phyloP scores from a whole-genome alignment of 2,113 vertebrate species.

The Myrmecobius fasciatus region DNA sequence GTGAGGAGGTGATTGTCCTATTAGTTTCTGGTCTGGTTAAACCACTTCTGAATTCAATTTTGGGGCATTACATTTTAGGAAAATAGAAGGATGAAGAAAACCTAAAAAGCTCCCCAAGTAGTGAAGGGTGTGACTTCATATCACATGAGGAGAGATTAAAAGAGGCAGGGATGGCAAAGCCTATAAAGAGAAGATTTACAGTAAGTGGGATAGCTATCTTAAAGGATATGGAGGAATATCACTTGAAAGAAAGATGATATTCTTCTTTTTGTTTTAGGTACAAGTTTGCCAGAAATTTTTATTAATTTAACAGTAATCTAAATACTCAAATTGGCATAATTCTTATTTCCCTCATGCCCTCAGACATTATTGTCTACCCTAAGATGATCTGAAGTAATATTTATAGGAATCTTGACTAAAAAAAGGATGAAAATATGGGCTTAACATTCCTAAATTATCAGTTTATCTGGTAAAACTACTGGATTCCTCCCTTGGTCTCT shows the following conservation, averaged over 20 bases:
- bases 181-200: neutral
- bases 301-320: neutral
- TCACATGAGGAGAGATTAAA: neutral
- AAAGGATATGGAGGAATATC: neutral
- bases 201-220: neutral
- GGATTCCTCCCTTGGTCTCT: neutral
- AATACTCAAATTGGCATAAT: neutral
- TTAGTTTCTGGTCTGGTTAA: neutral
- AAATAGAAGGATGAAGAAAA: neutral
- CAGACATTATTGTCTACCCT: neutral
- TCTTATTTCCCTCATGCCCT: neutral
- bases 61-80: neutral
- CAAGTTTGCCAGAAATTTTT: neutral
- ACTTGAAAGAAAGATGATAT: neutral
- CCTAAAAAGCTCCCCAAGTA: neutral
- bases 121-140: neutral
- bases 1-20: neutral
- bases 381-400: neutral
- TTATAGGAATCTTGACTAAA: neutral
- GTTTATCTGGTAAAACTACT: neutral
- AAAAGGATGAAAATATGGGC: neutral
- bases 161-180: neutral
- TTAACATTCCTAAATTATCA: neutral
- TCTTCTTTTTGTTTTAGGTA: neutral
- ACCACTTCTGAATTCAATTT: neutral